Percentiles rank a stretch among this genome's conserved stretches.
phyloP scores from a whole-genome alignment of 23 tunicate genomes.

The Phallusia fumigata region DNA sequence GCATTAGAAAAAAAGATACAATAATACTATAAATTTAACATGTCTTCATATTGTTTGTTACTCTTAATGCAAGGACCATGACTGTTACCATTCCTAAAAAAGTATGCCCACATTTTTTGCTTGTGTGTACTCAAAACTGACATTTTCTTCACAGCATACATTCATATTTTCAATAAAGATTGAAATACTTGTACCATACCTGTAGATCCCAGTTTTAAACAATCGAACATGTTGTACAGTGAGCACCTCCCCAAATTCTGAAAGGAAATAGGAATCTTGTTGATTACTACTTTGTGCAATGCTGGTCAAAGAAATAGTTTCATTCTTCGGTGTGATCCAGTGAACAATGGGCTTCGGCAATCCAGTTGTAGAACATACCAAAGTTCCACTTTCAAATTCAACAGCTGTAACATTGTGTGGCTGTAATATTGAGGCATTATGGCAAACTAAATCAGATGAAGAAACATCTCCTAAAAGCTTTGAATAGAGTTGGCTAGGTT shows the following conservation, averaged over 20 bases:
- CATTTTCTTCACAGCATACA: too few relatives aligned
- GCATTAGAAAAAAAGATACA: not conserved
- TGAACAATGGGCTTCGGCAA: slow-evolving; percentile 37
- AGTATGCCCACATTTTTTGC: too few relatives aligned
- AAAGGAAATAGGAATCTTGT: slow-evolving; percentile 22
- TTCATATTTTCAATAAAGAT: not conserved
- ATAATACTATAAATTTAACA: too few relatives aligned
- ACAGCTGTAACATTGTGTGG: slow-evolving; percentile 27
- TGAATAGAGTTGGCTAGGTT: slow-evolving; percentile 28
- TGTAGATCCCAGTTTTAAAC: slow-evolving; percentile 61
- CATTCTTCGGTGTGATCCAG: slow-evolving; percentile 62
- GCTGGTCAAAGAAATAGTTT: slow-evolving; percentile 22
- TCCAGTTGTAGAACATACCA: slow-evolving; percentile 39
- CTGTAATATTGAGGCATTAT: slow-evolving; percentile 13
- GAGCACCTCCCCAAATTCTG: slow-evolving; percentile 51
- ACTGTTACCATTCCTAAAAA: too few relatives aligned
- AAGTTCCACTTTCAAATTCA: slow-evolving; percentile 40
- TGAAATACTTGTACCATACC: slow-evolving; percentile 19
- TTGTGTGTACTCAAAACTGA: too few relatives aligned
- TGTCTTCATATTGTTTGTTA: too few relatives aligned
- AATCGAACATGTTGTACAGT: slow-evolving; percentile 53
- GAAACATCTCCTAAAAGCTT: slow-evolving; percentile 22
- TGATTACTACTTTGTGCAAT: slow-evolving; percentile 4
- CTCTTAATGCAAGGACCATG: too few relatives aligned
- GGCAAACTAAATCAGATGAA: slow-evolving; percentile 34